Base-by-base conservation (phyloP, 2,113 vertebrate genomes). In the Pyxicephalus adspersus region DNA sequence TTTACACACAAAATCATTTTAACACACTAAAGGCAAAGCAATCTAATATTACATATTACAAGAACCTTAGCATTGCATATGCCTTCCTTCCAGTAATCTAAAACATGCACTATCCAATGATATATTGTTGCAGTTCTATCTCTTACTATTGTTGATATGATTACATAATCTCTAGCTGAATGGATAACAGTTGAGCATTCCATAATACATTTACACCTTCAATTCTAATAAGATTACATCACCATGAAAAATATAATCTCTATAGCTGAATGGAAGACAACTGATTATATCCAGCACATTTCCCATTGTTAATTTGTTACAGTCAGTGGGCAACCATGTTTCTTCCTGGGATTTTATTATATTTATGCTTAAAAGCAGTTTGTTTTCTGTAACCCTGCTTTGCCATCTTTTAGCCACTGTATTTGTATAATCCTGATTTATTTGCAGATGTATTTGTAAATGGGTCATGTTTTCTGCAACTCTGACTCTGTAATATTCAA, bases 191-290 rank as follows among this genome's bases (percentile, higher is more conserved):
- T 45, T 71, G 66, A 55, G 26, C 61, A 54, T 65, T 52, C 50
- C 63, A 5, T 38, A 51, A 80, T 54, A 52, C 78, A 81, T 81
- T 79, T 72, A 81, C 66, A 81, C 67, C 78, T 81, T 81, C 67
- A 73, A 20, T 72, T 81, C 68, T 81, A 64, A 73, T 64, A 81
- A 81, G 78, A 81, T 81, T 72, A 64, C 78, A 81, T 73, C 78
- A 73, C 50, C 58, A 64, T 73, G 58, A 81, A 64, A 79, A 81
- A 73, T 81, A 51, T 64, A 63, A 73, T 81, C 58, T 60, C 45
- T 52, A n/a, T 31, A 54, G 61, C 58, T 31, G 31, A 63, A 81
- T 50, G 73, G 45, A 81, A 73, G 51, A 81, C 60, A 81, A 72
- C 50, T 73, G 68, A 74, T 81, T 57, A 64, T 81, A 81, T 74